Evolutionary conservation across 2,113 vertebrate species (phyloP).

Genomic region (Psammodynastes pulverulentus): DNA sequence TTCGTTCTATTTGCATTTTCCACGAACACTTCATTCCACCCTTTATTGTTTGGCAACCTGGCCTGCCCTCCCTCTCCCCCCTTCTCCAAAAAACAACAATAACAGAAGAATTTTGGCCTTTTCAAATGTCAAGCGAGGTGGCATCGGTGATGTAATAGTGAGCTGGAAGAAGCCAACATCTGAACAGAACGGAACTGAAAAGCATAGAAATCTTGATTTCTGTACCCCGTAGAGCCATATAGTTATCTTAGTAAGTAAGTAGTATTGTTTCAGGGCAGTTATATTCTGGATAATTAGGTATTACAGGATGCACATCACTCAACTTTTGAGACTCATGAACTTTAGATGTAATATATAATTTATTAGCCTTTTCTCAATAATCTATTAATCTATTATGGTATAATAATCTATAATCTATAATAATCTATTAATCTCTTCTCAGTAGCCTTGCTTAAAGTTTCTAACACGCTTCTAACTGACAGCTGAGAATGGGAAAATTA

Average conservation of each 20-base stretch:
- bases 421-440: slow-evolving; percentile 10
- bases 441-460: not conserved
- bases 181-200: not conserved
- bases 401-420: fast-evolving
- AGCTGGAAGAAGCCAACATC: not conserved
- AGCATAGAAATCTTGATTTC: not conserved
- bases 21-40: not conserved
- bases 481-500: not conserved
- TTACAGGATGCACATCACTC: slow-evolving; percentile 26
- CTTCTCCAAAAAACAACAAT: not conserved
- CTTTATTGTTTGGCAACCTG: not conserved
- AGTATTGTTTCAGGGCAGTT: slow-evolving; percentile 9
- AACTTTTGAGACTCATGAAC: slow-evolving; percentile 12
- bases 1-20: not conserved
- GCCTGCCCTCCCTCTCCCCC: not conserved
- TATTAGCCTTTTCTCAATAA: not conserved
- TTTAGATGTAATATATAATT: not conserved
- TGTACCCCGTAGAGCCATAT: not conserved
- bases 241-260: slow-evolving; percentile 2
- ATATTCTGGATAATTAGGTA: slow-evolving; percentile 33
- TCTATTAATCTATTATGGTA: not conserved
- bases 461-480: not conserved
- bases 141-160: not conserved
- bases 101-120: not conserved
- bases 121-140: not conserved